A percentile compares a stretch with the other conserved stretches of the same genome.
Evolutionary conservation across 2,113 vertebrate genomes (phyloP).

Genomic region (Elanus axillaris): DNA sequence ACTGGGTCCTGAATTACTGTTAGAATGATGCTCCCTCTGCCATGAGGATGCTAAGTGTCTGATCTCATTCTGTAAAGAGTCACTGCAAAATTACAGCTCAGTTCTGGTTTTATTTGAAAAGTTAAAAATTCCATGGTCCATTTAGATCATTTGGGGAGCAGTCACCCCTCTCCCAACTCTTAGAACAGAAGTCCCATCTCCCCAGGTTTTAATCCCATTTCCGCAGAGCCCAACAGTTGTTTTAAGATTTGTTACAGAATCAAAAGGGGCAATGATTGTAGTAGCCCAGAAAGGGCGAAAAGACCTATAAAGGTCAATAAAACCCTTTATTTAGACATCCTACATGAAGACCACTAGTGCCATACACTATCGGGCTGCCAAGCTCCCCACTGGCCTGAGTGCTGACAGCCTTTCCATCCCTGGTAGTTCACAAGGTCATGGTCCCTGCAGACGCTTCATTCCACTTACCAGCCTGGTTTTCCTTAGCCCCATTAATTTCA

Average conservation of each 20-base stretch:
- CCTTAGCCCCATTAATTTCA: background rate
- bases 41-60: background rate
- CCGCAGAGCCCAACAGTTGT: fast-evolving
- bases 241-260: background rate
- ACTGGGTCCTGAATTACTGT: background rate
- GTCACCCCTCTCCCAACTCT: background rate
- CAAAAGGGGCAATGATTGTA: background rate
- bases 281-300: background rate
- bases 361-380: background rate
- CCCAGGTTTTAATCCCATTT: background rate
- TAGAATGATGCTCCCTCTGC: background rate
- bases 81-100: background rate
- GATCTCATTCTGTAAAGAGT: background rate
- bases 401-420: constrained; percentile 10
- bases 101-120: background rate
- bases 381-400: background rate
- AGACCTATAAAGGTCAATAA: background rate
- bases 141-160: background rate
- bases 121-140: background rate
- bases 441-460: background rate
- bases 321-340: background rate
- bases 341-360: background rate
- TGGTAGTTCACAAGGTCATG: background rate
- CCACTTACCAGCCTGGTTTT: background rate
- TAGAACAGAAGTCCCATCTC: background rate